Base-by-base conservation (phyloP, 2,797 vertebrate genomes). In the Caiman crocodilus region DNA sequence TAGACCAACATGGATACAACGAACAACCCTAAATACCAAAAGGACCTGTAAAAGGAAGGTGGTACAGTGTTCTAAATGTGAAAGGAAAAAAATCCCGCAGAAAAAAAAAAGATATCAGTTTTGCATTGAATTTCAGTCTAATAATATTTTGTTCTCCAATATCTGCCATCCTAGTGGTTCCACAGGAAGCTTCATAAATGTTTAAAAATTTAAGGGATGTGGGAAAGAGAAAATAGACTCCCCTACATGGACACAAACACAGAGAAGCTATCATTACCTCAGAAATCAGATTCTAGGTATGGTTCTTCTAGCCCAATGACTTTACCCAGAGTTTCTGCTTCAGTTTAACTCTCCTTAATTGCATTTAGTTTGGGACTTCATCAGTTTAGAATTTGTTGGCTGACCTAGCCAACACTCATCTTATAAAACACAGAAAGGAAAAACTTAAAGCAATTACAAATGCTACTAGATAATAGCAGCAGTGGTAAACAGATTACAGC, bases 291-390 rank as follows among this genome's bases (percentile, higher is more conserved):
- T 91, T 89, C 79, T 87, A 21, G 30, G 26, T 79, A 42, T 84
- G 83, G 63, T 91, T 88, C 85, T 95, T 78, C 83, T 82, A 97
- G 59, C 94, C 76, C 65, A 87, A 65, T 85, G 83, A 81, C 71
- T 96, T 96, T 94, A 85, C 84, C 94, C 89, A 84, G 78, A 82
- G 26, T 90, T 94, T 96, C 77, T 77, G 90, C 78, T 96, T 90
- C 82, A 94, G 28, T 84, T 95, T 78, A 88, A 91, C 6, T 91
- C 87, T 69, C 21, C 63, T 94, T 88, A 93, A 94, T 90, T 95
- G 42, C 86, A 80, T 90, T 93, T 93, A 90, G 74, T 89, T 90
- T 30, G 91, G 74, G 75, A 84, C 81, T 89, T 93, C 75, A 87
- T 95, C 93, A 93, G 14, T 80, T 85, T 87, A 91, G 89, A 57